A percentile compares a stretch with the other conserved stretches of the same genome.
These are phyloP conservation scores for Cyprinella venusta DNA, from an alignment of 2,797 vertebrate species.

Conservation along the genomic window DNA sequence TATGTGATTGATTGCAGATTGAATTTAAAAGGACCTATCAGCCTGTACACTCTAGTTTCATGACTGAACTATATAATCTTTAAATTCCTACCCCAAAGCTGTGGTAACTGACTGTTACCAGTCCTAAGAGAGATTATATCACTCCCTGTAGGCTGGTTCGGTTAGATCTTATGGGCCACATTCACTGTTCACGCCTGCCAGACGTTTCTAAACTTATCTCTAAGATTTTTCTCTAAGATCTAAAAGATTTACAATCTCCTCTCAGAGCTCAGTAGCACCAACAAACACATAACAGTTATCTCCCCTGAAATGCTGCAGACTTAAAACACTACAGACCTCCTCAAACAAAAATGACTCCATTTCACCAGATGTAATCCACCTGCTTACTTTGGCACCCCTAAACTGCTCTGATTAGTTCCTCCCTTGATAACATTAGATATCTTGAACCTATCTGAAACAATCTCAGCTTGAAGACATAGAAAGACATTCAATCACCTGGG, in stretches of 20 bases:
- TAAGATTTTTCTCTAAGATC: no score
- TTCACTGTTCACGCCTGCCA: neutral
- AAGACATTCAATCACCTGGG: constrained; percentile 18
- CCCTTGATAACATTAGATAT: neutral
- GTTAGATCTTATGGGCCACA: constrained; percentile 6
- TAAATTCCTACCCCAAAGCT: neutral
- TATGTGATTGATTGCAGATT: neutral
- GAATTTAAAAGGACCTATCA: neutral
- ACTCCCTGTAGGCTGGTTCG: constrained; percentile 10
- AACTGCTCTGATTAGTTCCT: constrained; percentile 1
- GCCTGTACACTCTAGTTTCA: neutral
- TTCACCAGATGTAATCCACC: constrained; percentile 13
- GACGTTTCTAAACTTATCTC: constrained; percentile 5
- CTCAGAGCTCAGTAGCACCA: neutral
- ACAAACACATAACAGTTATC: constrained; percentile 25
- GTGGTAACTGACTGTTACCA: neutral
- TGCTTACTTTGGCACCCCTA: constrained; percentile 10
- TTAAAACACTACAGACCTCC: neutral
- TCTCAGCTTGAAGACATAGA: constrained; percentile 8
- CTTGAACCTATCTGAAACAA: neutral
- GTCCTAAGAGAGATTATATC: constrained; percentile 7
- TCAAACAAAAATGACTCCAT: constrained; percentile 11
- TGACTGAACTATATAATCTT: neutral
- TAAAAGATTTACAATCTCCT: neutral
- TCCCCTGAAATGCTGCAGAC: neutral